A percentile compares a stretch with the other conserved stretches of the same genome.
Conservation (phyloP, 1,140 invertebrate species). For the Aphelenchoides besseyi region DNA sequence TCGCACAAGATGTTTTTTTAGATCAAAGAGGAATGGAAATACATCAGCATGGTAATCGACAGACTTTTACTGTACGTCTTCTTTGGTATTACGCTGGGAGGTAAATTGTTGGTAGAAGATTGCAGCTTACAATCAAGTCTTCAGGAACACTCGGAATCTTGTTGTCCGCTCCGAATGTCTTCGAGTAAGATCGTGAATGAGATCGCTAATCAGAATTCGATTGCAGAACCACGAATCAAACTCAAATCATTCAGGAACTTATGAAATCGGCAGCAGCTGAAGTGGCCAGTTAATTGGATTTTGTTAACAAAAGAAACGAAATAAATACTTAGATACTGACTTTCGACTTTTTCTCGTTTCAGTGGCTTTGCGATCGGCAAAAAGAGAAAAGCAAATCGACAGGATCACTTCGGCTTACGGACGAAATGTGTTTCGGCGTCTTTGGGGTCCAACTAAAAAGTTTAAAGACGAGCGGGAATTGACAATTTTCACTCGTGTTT, state of each 20-base stretch:
- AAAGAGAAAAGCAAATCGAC: background rate
- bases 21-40: conserved; percentile 48
- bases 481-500: background rate
- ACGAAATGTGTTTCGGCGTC: background rate
- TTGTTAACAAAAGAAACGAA: background rate
- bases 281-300: conserved; percentile 28
- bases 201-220: background rate
- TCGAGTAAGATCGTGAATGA: conserved; percentile 76
- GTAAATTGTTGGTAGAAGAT: background rate
- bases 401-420: background rate
- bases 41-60: conserved; percentile 54
- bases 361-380: background rate
- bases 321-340: background rate
- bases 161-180: conserved; percentile 98
- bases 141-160: conserved; percentile 69
- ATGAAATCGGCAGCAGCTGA: conserved; percentile 44
- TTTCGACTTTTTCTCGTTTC: background rate
- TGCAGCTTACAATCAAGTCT: background rate
- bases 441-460: too few species aligned
- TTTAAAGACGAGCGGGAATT: background rate
- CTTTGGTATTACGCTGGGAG: conserved; percentile 31
- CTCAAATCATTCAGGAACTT: conserved; percentile 49
- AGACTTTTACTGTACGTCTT: conserved; percentile 56
- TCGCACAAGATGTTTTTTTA: conserved; percentile 29
- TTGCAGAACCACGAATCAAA: conserved; percentile 42